These are phyloP conservation scores for Clistopyga incitator DNA, from an alignment of 2,888 invertebrate genomes.

Conservation along the genomic window DNA sequence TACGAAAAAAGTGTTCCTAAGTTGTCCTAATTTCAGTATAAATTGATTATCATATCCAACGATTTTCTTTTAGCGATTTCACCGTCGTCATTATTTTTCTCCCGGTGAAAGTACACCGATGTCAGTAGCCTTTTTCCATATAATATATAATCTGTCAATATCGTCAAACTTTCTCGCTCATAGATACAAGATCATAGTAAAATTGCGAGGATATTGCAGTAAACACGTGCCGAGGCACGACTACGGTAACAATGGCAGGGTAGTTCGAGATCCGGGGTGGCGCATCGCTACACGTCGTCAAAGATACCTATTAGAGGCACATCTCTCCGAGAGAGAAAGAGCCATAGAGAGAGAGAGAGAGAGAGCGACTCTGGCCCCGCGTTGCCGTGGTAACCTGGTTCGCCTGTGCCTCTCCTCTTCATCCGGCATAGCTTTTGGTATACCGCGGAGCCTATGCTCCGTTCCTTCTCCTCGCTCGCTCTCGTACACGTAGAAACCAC, in stretches of 20 bases:
- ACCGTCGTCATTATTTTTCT: no score
- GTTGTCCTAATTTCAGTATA: no score
- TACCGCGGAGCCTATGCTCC: constrained; percentile 32
- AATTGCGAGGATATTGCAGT: constrained; percentile 19
- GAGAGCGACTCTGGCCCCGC: constrained; percentile 72
- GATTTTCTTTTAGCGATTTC: no score
- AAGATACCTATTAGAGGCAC: constrained; percentile 83
- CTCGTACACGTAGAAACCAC: constrained; percentile 51
- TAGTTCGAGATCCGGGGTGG: constrained; percentile 26
- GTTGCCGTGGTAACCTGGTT: constrained; percentile 82
- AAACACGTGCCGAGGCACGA: constrained; percentile 25
- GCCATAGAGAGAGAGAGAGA: neutral
- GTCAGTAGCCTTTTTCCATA: neutral
- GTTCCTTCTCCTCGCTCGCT: constrained; percentile 34
- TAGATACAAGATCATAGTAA: constrained; percentile 3
- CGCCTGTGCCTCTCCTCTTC: constrained; percentile 61
- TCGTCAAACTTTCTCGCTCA: neutral
- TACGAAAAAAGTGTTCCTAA: no score
- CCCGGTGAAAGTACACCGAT: no score
- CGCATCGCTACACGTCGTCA: constrained; percentile 67
- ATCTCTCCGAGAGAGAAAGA: constrained; percentile 71
- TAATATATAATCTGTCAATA: neutral
- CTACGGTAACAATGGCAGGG: neutral
- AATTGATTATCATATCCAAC: no score
- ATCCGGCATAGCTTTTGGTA: constrained; percentile 48